Conservation (phyloP, 2,888 invertebrate genomes). For the Metellina segmentata region DNA sequence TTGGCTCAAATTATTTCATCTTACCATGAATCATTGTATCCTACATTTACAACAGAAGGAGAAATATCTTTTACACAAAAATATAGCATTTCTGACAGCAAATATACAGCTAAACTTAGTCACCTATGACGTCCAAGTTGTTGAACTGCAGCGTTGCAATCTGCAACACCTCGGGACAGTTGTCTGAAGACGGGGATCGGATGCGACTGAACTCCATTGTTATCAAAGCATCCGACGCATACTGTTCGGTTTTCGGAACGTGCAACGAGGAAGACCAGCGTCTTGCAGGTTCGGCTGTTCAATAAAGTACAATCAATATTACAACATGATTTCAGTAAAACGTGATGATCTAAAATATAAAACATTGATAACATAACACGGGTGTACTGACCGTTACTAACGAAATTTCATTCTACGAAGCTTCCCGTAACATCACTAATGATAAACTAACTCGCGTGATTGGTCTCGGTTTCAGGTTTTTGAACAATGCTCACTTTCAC, state of each 20-base stretch:
- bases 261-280: constrained; percentile 65
- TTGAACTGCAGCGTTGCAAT: constrained; percentile 95
- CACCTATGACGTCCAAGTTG: constrained; percentile 95
- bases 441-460: too few relatives aligned
- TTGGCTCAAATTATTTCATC: too few relatives aligned
- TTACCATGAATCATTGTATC: too few relatives aligned
- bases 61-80: not conserved
- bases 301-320: not conserved
- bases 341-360: not conserved
- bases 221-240: constrained; percentile 82
- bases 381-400: too few relatives aligned
- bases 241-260: constrained; percentile 73
- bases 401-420: too few relatives aligned
- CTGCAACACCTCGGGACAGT: constrained; percentile 83
- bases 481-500: too few relatives aligned
- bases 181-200: constrained; percentile 78
- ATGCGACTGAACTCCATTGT: constrained; percentile 91
- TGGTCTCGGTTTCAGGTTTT: too few relatives aligned
- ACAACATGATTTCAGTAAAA: not conserved
- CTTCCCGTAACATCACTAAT: too few relatives aligned
- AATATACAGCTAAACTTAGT: constrained; percentile 77
- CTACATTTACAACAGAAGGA: not conserved
- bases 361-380: not conserved
- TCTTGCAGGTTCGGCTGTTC: constrained; percentile 33
- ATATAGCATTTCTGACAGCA: constrained; percentile 25